Evolutionary conservation across 2,888 invertebrate species (phyloP).

Genomic region (Macrophya annulata): DNA sequence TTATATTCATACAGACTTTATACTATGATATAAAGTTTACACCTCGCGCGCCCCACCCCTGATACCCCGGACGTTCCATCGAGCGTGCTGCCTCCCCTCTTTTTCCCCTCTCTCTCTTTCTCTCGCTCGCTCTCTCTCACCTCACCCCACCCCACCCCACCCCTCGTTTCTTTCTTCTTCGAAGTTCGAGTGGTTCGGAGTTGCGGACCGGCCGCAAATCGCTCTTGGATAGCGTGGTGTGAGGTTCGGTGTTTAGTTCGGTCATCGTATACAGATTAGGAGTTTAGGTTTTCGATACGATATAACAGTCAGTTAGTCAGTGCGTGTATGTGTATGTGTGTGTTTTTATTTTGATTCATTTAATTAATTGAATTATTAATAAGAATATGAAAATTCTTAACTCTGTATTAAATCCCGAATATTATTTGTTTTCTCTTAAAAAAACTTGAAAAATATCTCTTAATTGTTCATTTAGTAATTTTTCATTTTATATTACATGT

Average conservation of each 20-base stretch:
- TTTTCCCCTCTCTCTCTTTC: too few relatives aligned
- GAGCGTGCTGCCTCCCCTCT: background rate
- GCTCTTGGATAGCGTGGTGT: conserved; percentile 16
- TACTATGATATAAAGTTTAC: conserved; percentile 17
- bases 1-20: background rate
- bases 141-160: background rate
- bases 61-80: conserved; percentile 12
- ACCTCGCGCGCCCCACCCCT: conserved; percentile 40
- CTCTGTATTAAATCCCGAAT: background rate
- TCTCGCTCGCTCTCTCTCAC: background rate
- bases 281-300: background rate
- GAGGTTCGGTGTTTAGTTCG: conserved; percentile 24
- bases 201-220: background rate
- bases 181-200: conserved; percentile 1
- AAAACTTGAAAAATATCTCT: background rate
- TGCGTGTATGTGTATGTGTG: too few relatives aligned
- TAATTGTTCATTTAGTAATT: background rate
- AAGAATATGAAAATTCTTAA: too few relatives aligned
- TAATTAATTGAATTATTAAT: too few relatives aligned
- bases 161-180: background rate
- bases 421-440: background rate
- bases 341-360: too few relatives aligned
- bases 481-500: background rate
- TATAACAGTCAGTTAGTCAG: too few relatives aligned
- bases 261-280: background rate